Percentiles rank a stretch among this genome's conserved stretches.
phyloP scores from a whole-genome alignment of 2,888 invertebrate species.

The Heteromurus nitidus region DNA sequence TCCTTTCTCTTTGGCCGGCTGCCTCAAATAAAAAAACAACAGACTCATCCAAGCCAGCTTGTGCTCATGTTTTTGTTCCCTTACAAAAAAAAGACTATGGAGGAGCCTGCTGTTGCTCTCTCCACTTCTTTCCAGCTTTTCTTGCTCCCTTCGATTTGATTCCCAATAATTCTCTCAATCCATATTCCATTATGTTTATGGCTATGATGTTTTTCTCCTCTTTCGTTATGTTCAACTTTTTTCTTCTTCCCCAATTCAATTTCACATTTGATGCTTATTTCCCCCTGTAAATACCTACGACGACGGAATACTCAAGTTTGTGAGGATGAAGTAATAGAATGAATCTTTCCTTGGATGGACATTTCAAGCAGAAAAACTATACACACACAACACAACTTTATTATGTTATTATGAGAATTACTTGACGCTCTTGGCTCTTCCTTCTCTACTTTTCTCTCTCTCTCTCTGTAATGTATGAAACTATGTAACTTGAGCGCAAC shows the following conservation, averaged over 20 bases:
- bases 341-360: background rate
- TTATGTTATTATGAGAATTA: slow-evolving; percentile 34
- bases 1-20: slow-evolving; percentile 19
- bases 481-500: no score
- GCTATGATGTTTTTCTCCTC: background rate
- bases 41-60: no score
- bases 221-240: background rate
- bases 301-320: slow-evolving; percentile 49
- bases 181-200: slow-evolving; percentile 29
- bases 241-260: slow-evolving; percentile 52
- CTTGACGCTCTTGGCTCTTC: slow-evolving; percentile 1
- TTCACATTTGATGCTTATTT: slow-evolving; percentile 52
- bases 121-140: background rate
- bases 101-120: slow-evolving; percentile 5
- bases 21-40: background rate
- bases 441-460: background rate
- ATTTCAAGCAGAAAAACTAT: background rate
- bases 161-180: slow-evolving; percentile 34
- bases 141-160: background rate
- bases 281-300: slow-evolving; percentile 24
- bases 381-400: background rate
- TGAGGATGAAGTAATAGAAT: slow-evolving; percentile 25
- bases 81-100: no score
- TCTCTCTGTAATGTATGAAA: background rate
- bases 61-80: no score